Conservation (phyloP, 2,113 vertebrate genomes). For the Anoura caudifer region DNA sequence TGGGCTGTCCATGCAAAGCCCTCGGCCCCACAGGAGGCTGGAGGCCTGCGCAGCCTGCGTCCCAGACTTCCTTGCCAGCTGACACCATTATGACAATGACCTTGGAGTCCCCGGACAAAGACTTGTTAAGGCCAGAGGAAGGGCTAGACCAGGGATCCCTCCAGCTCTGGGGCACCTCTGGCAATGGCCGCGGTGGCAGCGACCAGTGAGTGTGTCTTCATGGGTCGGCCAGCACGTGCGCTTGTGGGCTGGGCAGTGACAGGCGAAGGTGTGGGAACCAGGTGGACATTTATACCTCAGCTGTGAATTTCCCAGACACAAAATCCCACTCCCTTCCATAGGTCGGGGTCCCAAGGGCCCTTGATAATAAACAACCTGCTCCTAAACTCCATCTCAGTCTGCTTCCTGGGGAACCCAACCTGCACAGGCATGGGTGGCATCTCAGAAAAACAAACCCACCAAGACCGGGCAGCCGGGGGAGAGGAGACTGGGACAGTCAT, state of each 20-base stretch:
- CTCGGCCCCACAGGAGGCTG: background rate
- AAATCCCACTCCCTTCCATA: background rate
- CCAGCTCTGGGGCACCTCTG: background rate
- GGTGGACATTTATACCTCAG: background rate
- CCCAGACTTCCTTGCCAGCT: background rate
- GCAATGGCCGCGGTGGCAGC: background rate
- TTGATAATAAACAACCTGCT: background rate
- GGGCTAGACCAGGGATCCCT: background rate
- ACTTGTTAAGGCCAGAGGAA: background rate
- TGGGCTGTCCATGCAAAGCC: background rate
- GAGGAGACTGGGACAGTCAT: background rate
- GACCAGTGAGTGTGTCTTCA: fast-evolving
- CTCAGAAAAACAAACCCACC: background rate
- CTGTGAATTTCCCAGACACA: background rate
- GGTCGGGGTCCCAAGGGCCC: background rate
- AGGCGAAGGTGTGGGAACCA: background rate
- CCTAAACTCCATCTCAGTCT: background rate
- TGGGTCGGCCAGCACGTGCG: background rate
- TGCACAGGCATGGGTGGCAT: background rate
- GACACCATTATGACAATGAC: background rate
- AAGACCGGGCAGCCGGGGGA: background rate
- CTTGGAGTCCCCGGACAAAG: background rate
- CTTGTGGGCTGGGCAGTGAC: background rate
- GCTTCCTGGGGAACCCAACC: background rate
- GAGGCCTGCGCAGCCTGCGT: background rate